phyloP scores from a whole-genome alignment of 2,797 vertebrate species.

The Sebastes taczanowskii region DNA sequence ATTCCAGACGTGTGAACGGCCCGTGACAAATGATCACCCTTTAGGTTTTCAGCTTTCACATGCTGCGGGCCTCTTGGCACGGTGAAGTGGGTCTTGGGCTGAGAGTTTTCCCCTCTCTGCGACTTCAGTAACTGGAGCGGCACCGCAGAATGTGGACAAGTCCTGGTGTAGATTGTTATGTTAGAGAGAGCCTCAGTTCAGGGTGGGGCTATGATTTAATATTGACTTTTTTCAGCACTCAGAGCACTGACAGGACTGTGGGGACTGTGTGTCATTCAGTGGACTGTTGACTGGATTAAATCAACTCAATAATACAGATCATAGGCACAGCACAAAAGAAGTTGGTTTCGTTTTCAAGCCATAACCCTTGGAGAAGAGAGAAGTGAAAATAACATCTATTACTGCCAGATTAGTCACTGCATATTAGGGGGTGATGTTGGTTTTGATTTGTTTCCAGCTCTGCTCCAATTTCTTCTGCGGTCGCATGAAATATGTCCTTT shows the following conservation, averaged over 20 bases:
- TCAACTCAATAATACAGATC: conserved; percentile 46
- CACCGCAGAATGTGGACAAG: conserved; percentile 50
- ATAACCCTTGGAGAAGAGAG: conserved; percentile 48
- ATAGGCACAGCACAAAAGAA: conserved; percentile 38
- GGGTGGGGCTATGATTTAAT: conserved; percentile 65
- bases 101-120: conserved; percentile 28
- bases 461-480: conserved; percentile 63
- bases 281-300: conserved; percentile 67
- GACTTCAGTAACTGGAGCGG: conserved; percentile 42
- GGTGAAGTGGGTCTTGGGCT: conserved; percentile 29
- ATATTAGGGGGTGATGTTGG: conserved; percentile 70
- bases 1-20: conserved; percentile 75
- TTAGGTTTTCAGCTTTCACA: conserved; percentile 57
- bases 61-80: conserved; percentile 55
- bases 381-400: conserved; percentile 72
- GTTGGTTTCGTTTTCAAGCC: conserved; percentile 43
- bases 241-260: conserved; percentile 44
- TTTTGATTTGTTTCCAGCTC: conserved; percentile 70
- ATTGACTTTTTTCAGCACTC: conserved; percentile 58
- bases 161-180: conserved; percentile 63
- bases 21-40: conserved; percentile 71
- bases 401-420: conserved; percentile 75
- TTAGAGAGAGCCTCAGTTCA: conserved; percentile 50
- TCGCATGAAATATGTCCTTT: conserved; percentile 66
- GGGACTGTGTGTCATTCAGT: conserved; percentile 53